Base-by-base conservation (phyloP, 2,888 invertebrate species). In the Thymelicus lineola region DNA sequence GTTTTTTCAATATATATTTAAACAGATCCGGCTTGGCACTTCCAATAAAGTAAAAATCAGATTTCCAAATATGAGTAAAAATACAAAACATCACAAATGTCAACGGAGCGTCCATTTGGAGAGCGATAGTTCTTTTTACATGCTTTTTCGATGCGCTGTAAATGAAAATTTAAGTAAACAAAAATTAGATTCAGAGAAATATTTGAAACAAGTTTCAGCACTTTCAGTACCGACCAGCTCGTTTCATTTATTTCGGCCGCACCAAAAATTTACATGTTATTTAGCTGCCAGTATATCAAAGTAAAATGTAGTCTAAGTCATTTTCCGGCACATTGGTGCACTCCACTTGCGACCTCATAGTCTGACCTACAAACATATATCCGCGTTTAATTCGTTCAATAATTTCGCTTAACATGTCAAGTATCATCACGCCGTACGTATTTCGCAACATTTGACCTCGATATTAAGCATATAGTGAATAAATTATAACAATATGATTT, bases 391-490 rank as follows among this genome's bases (percentile, higher is more conserved):
- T 62, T 63, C 57, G 71, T 67, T 61, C 67, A 67, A 61, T 67
- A 53, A 67, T 61, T 55, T 46, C 28, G 50, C 35, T 50, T 61
- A 61, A 67, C 38, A 53, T 61, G 67, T 67, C 53, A 67, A 67
- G 67, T 67, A 67, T 38, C 35, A 66, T 60, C 57, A 66, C 58
- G 63, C 70, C 17, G 65, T 63, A 55, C 55, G 55, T 28, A 70
- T 74, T 71, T 76, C 72, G 75, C 75, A 76, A 75, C 67, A 48
- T 66, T 53, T 71, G 75, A 74, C 74, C 75, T 58, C 72, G 71
- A 72, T 76, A 36, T 63, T 53, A 50, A 57, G 48, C 70, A 57
- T 48, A 70, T 71, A 65, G 63, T 67, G 42, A 71, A 62, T 62
- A 72, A 71, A 73, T 70, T 61, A 17, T 72, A 71, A 66, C 61